These are phyloP conservation scores for Torymus tubicola DNA, from an alignment of 2,888 invertebrate genomes.

Conservation along the genomic window DNA sequence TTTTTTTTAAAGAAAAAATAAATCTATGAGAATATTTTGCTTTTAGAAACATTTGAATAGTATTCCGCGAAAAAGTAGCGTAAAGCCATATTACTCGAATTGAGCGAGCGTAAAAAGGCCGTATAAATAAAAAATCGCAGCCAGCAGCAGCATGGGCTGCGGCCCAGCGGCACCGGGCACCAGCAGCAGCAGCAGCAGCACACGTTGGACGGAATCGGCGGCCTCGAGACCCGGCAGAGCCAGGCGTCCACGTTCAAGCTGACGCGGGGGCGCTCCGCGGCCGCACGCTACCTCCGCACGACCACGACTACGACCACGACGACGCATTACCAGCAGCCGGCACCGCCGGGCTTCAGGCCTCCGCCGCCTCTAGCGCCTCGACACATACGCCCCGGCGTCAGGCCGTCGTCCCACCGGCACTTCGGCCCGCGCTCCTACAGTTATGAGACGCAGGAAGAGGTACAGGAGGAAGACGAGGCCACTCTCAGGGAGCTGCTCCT, in stretches of 20 bases:
- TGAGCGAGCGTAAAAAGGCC: too few relatives aligned
- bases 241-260: constrained; percentile 71
- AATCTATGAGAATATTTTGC: too few relatives aligned
- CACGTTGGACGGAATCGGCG: constrained; percentile 69
- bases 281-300: constrained; percentile 73
- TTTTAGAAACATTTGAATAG: too few relatives aligned
- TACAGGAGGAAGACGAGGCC: constrained; percentile 88
- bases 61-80: too few relatives aligned
- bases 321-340: constrained; percentile 61
- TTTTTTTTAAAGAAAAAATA: too few relatives aligned
- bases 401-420: constrained; percentile 74
- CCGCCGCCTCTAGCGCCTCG: constrained; percentile 12
- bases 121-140: background rate
- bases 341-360: constrained; percentile 19
- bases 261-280: constrained; percentile 75
- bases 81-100: too few relatives aligned
- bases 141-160: constrained; percentile 73
- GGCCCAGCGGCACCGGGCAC: constrained; percentile 69
- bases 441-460: constrained; percentile 90
- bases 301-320: constrained; percentile 69
- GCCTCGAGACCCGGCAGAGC: constrained; percentile 50
- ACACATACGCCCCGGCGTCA: constrained; percentile 61
- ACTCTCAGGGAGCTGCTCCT: constrained; percentile 96
- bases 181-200: constrained; percentile 71
- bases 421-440: constrained; percentile 82